A percentile compares a stretch with the other conserved stretches of the same genome.
Evolutionary conservation across 53 echinoderm and acorn worm species (phyloP).

Genomic region (Holothuria scabra): DNA sequence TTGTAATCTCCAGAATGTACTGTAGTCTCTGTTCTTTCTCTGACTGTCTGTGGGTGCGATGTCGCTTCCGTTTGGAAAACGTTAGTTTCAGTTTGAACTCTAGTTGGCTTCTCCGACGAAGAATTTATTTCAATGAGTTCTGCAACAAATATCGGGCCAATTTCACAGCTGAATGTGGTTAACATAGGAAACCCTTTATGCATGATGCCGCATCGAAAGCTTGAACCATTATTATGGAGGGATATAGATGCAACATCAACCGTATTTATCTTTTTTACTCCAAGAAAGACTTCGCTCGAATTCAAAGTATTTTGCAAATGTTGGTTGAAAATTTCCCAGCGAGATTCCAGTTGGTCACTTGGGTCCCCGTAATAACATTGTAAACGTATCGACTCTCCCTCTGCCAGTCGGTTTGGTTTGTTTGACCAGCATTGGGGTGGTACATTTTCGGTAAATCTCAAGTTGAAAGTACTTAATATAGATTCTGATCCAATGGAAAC

Average conservation of each 20-base stretch:
- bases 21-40: too few relatives aligned
- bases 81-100: too few relatives aligned
- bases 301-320: background rate
- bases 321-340: slow-evolving; percentile 1
- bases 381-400: background rate
- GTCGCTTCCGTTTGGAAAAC: too few relatives aligned
- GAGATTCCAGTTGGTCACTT: background rate
- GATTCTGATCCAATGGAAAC: background rate
- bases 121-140: too few relatives aligned
- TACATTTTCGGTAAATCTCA: background rate
- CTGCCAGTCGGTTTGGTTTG: background rate
- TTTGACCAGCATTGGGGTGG: slow-evolving; percentile 4
- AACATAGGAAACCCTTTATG: background rate
- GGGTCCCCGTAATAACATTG: slow-evolving; percentile 18
- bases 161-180: slow-evolving; percentile 17
- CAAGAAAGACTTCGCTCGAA: background rate
- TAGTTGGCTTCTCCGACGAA: too few relatives aligned
- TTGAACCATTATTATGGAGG: background rate
- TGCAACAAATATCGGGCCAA: background rate
- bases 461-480: background rate
- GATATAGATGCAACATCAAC: background rate
- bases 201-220: background rate
- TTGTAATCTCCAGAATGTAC: too few relatives aligned
- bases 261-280: slow-evolving; percentile 14
- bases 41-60: too few relatives aligned